phyloP scores from a whole-genome alignment of 2,113 vertebrate species.

The Carettochelys insculpta region DNA sequence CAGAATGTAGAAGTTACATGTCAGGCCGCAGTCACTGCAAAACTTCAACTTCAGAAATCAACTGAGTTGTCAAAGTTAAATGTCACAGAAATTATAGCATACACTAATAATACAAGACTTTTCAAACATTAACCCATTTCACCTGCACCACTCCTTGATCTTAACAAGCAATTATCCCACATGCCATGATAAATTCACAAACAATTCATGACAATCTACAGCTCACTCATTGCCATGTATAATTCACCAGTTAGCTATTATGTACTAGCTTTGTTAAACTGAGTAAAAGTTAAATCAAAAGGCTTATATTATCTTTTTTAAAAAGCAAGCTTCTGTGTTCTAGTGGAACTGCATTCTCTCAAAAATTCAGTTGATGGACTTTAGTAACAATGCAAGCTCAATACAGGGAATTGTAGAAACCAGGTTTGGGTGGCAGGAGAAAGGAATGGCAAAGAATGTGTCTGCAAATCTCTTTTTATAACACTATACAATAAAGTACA shows the following conservation, averaged over 20 bases:
- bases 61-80: neutral
- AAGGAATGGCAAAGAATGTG: neutral
- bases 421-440: neutral
- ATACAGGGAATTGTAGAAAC: fast-evolving
- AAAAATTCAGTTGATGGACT: neutral
- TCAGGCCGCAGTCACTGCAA: neutral
- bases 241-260: neutral
- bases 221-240: neutral
- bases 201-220: neutral
- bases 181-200: neutral
- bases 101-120: neutral
- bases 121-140: conserved; percentile 3
- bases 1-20: conserved; percentile 25
- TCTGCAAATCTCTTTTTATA: neutral
- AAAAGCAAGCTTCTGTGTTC: neutral
- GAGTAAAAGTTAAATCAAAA: neutral
- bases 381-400: neutral
- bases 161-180: neutral
- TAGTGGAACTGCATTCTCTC: neutral
- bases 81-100: conserved; percentile 4
- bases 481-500: fast-evolving
- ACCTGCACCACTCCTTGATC: neutral
- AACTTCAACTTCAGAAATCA: conserved; percentile 35
- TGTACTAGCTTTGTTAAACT: neutral
- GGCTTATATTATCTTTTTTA: neutral